Evolutionary conservation across 2,888 invertebrate genomes (phyloP).

Genomic region (Patella caerulea): DNA sequence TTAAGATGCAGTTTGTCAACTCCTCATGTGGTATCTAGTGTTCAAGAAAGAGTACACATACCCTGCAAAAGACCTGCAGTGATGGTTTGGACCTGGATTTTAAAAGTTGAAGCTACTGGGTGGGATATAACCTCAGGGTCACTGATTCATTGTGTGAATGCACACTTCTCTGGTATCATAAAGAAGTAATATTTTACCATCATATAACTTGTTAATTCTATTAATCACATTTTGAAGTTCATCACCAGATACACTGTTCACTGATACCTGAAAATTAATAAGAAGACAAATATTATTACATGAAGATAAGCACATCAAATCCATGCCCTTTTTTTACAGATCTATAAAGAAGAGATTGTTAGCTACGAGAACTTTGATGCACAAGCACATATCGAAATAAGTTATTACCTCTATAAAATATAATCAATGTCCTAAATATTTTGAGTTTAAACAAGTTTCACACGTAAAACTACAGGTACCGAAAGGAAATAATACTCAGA

Average conservation of each 20-base stretch:
- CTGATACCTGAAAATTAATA: conserved; percentile 33
- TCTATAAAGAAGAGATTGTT: no score
- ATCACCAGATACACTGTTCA: conserved; percentile 41
- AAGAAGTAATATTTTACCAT: conserved; percentile 43
- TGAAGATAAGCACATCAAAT: background rate
- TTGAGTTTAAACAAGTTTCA: background rate
- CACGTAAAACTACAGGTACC: background rate
- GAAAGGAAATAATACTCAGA: background rate
- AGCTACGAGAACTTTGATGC: background rate
- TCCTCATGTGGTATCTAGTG: no score
- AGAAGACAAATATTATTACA: background rate
- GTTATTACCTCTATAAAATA: background rate
- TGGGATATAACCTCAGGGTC: no score
- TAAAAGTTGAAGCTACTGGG: no score
- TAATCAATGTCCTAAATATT: background rate
- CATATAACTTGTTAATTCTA: conserved; percentile 55
- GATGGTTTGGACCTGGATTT: no score
- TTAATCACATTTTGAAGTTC: conserved; percentile 53
- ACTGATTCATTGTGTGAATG: no score
- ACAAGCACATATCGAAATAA: conserved; percentile 36
- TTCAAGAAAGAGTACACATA: no score
- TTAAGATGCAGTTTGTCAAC: no score
- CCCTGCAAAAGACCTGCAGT: no score
- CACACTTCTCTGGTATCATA: no score
- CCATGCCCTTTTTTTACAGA: conserved; percentile 16